These are phyloP conservation scores for Anolis apletophallus DNA, from an alignment of 2,797 vertebrate species.

Conservation along the genomic window DNA sequence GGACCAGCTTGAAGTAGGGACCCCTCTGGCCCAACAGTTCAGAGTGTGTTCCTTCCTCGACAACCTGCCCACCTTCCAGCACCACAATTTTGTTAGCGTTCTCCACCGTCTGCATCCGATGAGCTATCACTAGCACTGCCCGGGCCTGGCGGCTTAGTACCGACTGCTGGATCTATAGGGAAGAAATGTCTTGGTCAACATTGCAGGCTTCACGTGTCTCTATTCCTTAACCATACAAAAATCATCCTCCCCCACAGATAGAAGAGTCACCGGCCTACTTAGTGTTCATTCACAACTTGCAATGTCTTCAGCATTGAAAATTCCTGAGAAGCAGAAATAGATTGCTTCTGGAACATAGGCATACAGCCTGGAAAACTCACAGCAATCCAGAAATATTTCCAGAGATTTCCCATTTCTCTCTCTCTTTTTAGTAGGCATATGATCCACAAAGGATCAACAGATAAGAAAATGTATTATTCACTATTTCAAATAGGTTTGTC, in stretches of 20 bases:
- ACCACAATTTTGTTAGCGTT: slow-evolving; percentile 82
- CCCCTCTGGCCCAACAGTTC: slow-evolving; percentile 78
- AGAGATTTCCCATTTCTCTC: no score
- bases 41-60: slow-evolving; percentile 77
- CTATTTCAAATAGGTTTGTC: no score
- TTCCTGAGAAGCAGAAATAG: no score
- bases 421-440: no score
- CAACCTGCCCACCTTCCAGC: slow-evolving; percentile 75
- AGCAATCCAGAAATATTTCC: no score
- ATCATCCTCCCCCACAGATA: neutral
- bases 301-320: neutral
- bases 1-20: slow-evolving; percentile 77
- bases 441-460: no score
- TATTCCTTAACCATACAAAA: neutral
- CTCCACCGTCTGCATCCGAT: slow-evolving; percentile 82
- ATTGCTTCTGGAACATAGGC: no score
- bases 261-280: neutral
- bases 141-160: slow-evolving; percentile 57
- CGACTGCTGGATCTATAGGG: slow-evolving; percentile 79
- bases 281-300: neutral
- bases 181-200: neutral
- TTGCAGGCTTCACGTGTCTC: no score
- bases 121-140: slow-evolving; percentile 87
- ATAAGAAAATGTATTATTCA: no score
- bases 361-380: no score